phyloP scores from a whole-genome alignment of 2,888 invertebrate species.

The Dyspetes luteomarginatus region DNA sequence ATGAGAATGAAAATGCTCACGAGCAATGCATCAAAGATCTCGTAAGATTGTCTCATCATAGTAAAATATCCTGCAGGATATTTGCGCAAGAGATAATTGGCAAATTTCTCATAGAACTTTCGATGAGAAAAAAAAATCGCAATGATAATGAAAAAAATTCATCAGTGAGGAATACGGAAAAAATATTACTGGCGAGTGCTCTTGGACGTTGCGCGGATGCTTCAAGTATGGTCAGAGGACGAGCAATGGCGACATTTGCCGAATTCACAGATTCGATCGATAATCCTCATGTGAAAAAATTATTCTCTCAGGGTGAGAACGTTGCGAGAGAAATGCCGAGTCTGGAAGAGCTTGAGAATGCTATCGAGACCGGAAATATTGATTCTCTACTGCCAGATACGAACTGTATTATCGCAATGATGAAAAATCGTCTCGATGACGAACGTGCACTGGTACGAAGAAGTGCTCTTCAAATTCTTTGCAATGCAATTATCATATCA shows the following conservation, averaged over 20 bases:
- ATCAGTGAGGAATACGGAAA: conserved; percentile 49
- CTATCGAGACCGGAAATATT: conserved; percentile 70
- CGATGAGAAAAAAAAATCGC: not conserved
- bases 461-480: conserved; percentile 76
- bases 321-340: conserved; percentile 63
- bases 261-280: conserved; percentile 82
- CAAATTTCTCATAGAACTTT: conserved; percentile 79
- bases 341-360: conserved; percentile 69
- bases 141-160: not conserved
- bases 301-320: conserved; percentile 68
- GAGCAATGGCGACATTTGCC: conserved; percentile 86
- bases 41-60: conserved; percentile 78
- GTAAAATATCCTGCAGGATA: conserved; percentile 83
- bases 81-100: conserved; percentile 84
- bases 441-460: conserved; percentile 85
- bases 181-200: conserved; percentile 84
- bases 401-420: conserved; percentile 79
- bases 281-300: conserved; percentile 46
- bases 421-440: conserved; percentile 83
- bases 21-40: conserved; percentile 70
- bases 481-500: conserved; percentile 72
- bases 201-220: conserved; percentile 85
- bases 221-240: conserved; percentile 86
- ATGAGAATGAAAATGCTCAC: conserved; percentile 62
- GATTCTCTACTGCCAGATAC: conserved; percentile 76